A percentile compares a stretch with the other conserved stretches of the same genome.
Conservation (phyloP, 2,113 vertebrate species). For the Cinclus cinclus region DNA sequence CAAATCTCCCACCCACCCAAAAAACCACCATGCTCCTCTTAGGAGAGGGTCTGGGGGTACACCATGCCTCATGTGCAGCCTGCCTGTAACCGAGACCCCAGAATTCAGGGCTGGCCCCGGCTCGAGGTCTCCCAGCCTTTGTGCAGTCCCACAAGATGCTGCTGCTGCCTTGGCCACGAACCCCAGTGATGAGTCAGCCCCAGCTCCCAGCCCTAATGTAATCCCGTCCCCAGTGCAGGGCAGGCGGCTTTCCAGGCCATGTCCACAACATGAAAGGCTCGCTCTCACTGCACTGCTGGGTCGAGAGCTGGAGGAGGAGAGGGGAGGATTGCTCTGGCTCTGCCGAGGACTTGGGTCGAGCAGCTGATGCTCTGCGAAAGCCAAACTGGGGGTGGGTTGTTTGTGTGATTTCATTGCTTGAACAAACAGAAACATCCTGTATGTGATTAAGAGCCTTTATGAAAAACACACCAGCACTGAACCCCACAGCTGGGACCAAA, state of each 20-base stretch:
- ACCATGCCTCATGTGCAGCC: not conserved
- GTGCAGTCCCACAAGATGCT: not conserved
- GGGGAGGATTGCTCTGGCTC: conserved; percentile 6
- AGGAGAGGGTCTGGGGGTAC: not conserved
- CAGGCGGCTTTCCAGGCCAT: conserved; percentile 7
- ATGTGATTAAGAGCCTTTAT: conserved; percentile 54
- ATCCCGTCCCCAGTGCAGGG: not conserved
- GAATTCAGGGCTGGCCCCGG: accelerated
- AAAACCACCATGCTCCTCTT: accelerated
- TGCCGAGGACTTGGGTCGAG: conserved; percentile 8
- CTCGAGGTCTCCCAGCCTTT: not conserved
- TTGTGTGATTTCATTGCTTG: conserved; percentile 71
- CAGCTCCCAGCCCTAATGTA: not conserved
- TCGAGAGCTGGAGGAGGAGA: not conserved
- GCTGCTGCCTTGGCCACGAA: not conserved
- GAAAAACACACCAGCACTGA: conserved; percentile 48
- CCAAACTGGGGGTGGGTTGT: conserved; percentile 60
- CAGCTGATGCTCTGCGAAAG: conserved; percentile 56
- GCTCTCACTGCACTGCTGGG: not conserved
- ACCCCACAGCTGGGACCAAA: conserved; percentile 16
- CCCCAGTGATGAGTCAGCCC: conserved; percentile 20
- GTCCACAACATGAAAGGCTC: not conserved
- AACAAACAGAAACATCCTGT: conserved; percentile 74
- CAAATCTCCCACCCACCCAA: not conserved
- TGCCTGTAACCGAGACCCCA: not conserved